Conservation (phyloP, 23 tunicate species). For the Botrylloides violaceus region DNA sequence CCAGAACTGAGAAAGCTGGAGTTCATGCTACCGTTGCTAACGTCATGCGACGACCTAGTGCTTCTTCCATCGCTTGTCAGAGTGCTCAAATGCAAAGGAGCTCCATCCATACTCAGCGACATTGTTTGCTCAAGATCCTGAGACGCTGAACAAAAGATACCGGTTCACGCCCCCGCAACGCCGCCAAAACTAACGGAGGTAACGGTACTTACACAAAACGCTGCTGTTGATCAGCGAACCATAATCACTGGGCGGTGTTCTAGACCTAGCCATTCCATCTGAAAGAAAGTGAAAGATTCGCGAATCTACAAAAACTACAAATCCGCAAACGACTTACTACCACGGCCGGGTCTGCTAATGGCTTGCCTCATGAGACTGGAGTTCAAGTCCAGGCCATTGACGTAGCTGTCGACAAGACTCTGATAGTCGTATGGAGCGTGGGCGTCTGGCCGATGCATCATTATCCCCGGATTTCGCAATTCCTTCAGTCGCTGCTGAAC, state of each 20-base stretch:
- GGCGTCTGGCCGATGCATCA: conserved; percentile 47
- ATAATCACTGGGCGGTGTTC: background rate
- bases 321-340: conserved; percentile 25
- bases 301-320: background rate
- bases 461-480: conserved; percentile 52
- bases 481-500: conserved; percentile 80
- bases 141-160: conserved; percentile 6
- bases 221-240: background rate
- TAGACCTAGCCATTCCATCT: background rate
- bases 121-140: conserved; percentile 26
- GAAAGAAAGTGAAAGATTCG: background rate
- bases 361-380: conserved; percentile 43
- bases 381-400: conserved; percentile 61
- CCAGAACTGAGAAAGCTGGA: conserved; percentile 43
- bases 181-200: background rate
- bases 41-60: conserved; percentile 68
- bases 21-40: conserved; percentile 36
- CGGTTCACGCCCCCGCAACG: background rate
- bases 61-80: conserved; percentile 79
- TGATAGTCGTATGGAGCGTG: conserved; percentile 34
- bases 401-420: conserved; percentile 45
- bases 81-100: conserved; percentile 20
- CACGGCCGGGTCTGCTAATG: conserved; percentile 26
- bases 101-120: conserved; percentile 28
- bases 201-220: background rate